A percentile compares a stretch with the other conserved stretches of the same genome.
Evolutionary conservation across 2,888 invertebrate genomes (phyloP).

Genomic region (Drosophila mayaguana): DNA sequence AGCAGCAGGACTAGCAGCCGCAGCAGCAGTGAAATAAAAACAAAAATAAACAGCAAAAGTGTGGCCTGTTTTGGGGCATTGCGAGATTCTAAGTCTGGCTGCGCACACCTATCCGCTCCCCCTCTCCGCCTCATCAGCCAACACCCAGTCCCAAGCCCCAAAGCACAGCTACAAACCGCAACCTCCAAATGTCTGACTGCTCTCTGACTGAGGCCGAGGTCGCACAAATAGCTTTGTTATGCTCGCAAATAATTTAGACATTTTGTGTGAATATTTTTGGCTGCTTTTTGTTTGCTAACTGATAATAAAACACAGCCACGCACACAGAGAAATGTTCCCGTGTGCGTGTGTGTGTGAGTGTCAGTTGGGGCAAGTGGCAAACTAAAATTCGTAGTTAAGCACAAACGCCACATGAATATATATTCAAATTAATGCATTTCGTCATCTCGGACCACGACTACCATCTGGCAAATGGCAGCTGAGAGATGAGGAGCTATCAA

Average conservation of each 20-base stretch:
- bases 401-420: constrained; percentile 45
- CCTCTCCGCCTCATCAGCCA: too few relatives aligned
- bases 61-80: constrained; percentile 5
- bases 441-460: constrained; percentile 44
- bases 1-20: not conserved
- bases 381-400: constrained; percentile 28
- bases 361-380: constrained; percentile 14
- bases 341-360: not conserved
- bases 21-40: constrained; percentile 3
- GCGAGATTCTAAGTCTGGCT: constrained; percentile 19
- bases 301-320: constrained; percentile 25
- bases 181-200: not conserved
- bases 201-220: constrained; percentile 16
- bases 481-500: constrained; percentile 24
- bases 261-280: constrained; percentile 37
- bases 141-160: not conserved
- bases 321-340: not conserved
- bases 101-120: not conserved
- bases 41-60: constrained; percentile 12
- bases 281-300: constrained; percentile 31
- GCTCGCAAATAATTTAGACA: constrained; percentile 68
- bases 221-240: constrained; percentile 47
- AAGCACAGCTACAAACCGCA: not conserved
- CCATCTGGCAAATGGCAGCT: constrained; percentile 11
- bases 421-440: constrained; percentile 65